Evolutionary conservation across 2,888 invertebrate genomes (phyloP), one percentile per base, ranked within the genome.

Genomic region (Drosophila kambysellisi): DNA sequence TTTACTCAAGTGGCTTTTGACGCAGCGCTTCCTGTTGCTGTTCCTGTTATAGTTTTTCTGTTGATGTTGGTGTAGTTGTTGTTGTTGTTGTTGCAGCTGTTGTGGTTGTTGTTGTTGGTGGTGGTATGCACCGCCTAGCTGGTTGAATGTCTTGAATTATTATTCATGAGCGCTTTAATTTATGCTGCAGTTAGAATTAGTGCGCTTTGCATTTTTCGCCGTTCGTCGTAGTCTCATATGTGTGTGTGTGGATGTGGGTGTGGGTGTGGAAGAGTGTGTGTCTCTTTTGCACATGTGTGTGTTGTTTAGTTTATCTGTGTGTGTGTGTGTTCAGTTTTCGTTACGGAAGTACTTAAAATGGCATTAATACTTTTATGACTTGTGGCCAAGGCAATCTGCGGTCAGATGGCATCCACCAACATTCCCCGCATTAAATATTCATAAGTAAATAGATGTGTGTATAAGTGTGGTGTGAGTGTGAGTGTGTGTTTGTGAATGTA

Each of bases 121-220:
- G n/a, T 33, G 43, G 43, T 1, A 43, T 43, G 62, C 30, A 39
- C 48, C 64, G 43, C 52, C 58, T 53, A 62, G 52, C 30, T 76
- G 70, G 74, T 52, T 73, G 71, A 70, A 74, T 83, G 87, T 82
- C 89, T 89, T 89, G 80, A 89, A 87, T 89, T 87, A 87, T 87
- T 87, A 87, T 87, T 87, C 87, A 87, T 87, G 83, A 87, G 87
- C 60, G 79, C 85, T 76, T 87, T 85, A 87, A 87, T 89, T 89
- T 87, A 87, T 87, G 85, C 87, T 87, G 87, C 89, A 87, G 85
- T 87, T 87, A 72, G 85, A 86, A 86, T 86, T 86, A 88, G 85
- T 86, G 69, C 65, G 87, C 82, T 87, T 76, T 84, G 84, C 82
- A 84, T 87, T 87, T 87, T 88, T 87, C 74, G 71, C 75, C 77